Percentiles rank a stretch among this genome's conserved stretches.
These are phyloP conservation scores for Perdita meconis DNA, from an alignment of 2,888 invertebrate genomes.

Conservation along the genomic window DNA sequence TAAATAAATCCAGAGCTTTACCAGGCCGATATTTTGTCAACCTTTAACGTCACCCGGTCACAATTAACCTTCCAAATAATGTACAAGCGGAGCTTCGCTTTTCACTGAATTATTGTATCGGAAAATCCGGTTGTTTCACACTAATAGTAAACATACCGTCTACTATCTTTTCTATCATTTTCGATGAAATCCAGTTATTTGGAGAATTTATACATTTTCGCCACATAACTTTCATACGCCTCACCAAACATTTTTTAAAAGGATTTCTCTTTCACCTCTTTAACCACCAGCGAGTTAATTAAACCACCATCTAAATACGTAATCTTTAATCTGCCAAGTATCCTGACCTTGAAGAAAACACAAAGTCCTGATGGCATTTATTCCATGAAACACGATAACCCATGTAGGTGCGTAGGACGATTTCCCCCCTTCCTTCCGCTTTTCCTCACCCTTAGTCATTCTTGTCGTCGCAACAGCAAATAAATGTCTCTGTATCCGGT, in stretches of 20 bases:
- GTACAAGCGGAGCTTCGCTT: conserved; percentile 13
- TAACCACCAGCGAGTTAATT: background rate
- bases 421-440: conserved; percentile 54
- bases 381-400: conserved; percentile 75
- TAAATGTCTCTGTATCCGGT: conserved; percentile 80
- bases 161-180: no score
- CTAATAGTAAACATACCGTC: no score
- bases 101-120: conserved; percentile 9
- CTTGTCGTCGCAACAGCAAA: conserved; percentile 71
- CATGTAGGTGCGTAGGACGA: conserved; percentile 64
- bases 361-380: no score
- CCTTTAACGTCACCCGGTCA: conserved; percentile 22
- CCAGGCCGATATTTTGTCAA: conserved; percentile 46
- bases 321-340: background rate
- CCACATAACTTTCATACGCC: no score
- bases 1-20: conserved; percentile 51
- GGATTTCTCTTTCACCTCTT: no score
- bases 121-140: background rate
- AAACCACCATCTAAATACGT: background rate
- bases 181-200: no score
- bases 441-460: conserved; percentile 55
- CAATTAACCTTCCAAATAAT: conserved; percentile 43
- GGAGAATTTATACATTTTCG: no score
- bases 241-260: no score
- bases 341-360: background rate